These are phyloP conservation scores for Hyposoter dolosus DNA, from an alignment of 2,888 invertebrate genomes.

Conservation along the genomic window DNA sequence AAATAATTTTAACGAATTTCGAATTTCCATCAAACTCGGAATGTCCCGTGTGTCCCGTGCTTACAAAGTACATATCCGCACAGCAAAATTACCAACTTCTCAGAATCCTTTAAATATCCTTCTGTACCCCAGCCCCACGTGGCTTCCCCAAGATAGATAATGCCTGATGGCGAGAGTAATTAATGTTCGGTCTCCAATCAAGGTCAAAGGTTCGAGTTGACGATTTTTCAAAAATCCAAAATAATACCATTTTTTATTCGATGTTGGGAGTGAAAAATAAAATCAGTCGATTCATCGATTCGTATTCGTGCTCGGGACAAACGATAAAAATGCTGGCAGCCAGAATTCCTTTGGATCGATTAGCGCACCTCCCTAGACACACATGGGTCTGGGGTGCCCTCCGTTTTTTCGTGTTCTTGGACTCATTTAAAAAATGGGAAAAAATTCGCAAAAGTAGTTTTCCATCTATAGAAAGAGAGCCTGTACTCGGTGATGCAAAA, in stretches of 20 bases:
- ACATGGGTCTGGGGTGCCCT: too few species aligned
- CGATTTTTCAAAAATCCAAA: too few species aligned
- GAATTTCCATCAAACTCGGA: neutral
- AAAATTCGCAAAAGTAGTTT: too few species aligned
- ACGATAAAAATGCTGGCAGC: neutral
- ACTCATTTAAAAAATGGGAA: too few species aligned
- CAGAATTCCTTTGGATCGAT: neutral
- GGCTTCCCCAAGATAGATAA: neutral
- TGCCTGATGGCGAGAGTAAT: neutral
- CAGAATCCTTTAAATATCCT: neutral
- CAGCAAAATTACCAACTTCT: conserved; percentile 1
- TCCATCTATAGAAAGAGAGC: too few species aligned
- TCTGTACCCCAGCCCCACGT: neutral
- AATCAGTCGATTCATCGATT: too few species aligned
- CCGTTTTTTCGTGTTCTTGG: too few species aligned
- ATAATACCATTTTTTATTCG: too few species aligned
- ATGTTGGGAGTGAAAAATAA: too few species aligned
- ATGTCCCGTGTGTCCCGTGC: neutral
- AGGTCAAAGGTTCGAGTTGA: neutral
- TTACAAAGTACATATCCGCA: neutral
- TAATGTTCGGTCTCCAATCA: neutral
- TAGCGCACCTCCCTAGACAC: too few species aligned
- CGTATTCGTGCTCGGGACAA: too few species aligned
- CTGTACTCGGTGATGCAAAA: too few species aligned
- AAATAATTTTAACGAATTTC: neutral